Evolutionary conservation across 2,797 vertebrate genomes (phyloP), one percentile per base, ranked within the genome.

Genomic region (Smutsia gigantea): DNA sequence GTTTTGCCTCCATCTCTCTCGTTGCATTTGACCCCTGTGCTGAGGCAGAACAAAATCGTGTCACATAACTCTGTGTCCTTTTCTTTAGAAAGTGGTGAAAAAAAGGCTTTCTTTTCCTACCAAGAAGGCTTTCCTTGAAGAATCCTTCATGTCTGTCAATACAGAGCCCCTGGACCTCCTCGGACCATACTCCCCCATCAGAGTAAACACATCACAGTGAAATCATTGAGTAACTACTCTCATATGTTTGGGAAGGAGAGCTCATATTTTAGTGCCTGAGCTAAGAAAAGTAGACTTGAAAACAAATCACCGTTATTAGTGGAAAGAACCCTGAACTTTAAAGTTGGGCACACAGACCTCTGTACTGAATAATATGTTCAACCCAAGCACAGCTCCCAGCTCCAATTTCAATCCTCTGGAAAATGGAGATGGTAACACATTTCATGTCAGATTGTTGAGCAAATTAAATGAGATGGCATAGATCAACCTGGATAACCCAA

Each of bases 211-310:
- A 68, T 89, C 77, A 37, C 53, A 90, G 78, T 55, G 34, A 59
- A 71, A 77, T 14, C 78, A 31, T 57, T 51, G 46, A 93, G 25
- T 81, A 82, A 97, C 55, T 71, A 49, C 46, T 97, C 74, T 83
- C 85, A 86, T 55, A 66, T 78, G 63, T 18, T n/a, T 42, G 25
- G 39, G 37, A 39, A 92, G 74, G 64, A 51, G 95, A 90, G 23
- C 46, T 75, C 53, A 5, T 46, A 19, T 61, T 82, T 86, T 57
- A 61, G 83, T 64, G 46, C 11, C 79, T 14, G 4, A 27, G 31
- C 51, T 59, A 63, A 53, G 27, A 57, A 90, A 57, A 77, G 49
- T 1, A n/a, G 37, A 77, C 77, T 42, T 66, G 74, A 66, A 81
- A 89, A 92, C 63, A 79, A 82, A 86, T 31, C 46, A 51, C 39